These are phyloP conservation scores for Megalopta genalis DNA, from an alignment of 1,140 invertebrate genomes.

Conservation along the genomic window DNA sequence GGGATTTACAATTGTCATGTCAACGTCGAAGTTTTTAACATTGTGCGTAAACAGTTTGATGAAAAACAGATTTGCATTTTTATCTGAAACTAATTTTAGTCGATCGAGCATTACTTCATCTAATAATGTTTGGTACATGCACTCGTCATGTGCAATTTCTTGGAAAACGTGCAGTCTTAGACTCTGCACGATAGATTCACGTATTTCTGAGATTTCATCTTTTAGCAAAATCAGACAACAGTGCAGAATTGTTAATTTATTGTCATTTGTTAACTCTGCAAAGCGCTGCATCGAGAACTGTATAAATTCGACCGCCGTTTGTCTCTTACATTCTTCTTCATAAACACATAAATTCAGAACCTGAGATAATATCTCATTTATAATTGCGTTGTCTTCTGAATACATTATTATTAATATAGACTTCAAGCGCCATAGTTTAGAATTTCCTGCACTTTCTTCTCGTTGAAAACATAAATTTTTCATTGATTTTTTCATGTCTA, in stretches of 20 bases:
- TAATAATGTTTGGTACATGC: conserved; percentile 42
- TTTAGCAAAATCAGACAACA: conserved; percentile 60
- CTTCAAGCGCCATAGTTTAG: conserved; percentile 24
- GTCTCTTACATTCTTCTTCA: conserved; percentile 20
- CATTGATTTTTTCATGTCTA: conserved; percentile 22
- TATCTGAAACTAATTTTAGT: not conserved
- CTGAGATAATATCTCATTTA: conserved; percentile 16
- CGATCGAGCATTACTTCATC: conserved; percentile 11
- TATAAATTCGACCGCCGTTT: conserved; percentile 39
- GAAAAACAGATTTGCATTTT: conserved; percentile 4
- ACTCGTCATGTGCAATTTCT: conserved; percentile 24
- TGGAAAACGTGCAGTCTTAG: conserved; percentile 21
- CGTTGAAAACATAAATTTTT: conserved; percentile 8
- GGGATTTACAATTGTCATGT: conserved; percentile 55
- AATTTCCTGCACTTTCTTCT: not conserved
- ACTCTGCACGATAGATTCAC: conserved; percentile 26
- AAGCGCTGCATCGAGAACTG: conserved; percentile 47
- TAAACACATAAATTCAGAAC: conserved; percentile 23
- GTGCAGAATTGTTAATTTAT: conserved; percentile 37
- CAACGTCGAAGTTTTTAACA: conserved; percentile 22
- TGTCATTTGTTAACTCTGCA: conserved; percentile 5
- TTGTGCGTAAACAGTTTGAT: conserved; percentile 33
- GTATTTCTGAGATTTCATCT: conserved; percentile 58
- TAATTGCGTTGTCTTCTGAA: conserved; percentile 22
- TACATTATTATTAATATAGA: conserved; percentile 39